phyloP scores from a whole-genome alignment of 2,797 vertebrate genomes.

The Sebastes oblongus region DNA sequence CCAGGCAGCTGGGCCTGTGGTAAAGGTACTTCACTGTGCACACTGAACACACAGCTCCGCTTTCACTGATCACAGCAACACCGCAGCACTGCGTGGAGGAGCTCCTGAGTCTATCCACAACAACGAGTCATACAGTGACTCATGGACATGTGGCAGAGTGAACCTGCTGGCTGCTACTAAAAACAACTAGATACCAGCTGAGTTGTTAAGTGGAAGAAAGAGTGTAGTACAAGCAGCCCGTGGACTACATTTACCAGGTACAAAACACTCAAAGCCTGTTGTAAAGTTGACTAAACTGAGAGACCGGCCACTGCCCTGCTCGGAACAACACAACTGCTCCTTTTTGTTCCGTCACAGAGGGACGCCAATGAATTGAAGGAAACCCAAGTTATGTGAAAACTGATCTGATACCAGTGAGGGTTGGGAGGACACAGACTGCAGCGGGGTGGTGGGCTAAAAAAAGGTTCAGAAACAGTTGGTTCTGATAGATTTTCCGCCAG shows the following conservation, averaged over 20 bases:
- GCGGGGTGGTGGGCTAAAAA: slow-evolving; percentile 24
- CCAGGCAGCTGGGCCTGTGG: not conserved
- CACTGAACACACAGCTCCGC: not conserved
- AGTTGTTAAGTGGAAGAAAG: slow-evolving; percentile 16
- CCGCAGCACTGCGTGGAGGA: not conserved
- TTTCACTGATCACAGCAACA: not conserved
- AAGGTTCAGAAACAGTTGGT: slow-evolving; percentile 62
- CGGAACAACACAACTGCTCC: not conserved
- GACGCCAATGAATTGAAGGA: slow-evolving; percentile 21
- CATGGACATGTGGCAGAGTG: slow-evolving; percentile 53
- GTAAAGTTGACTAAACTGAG: not conserved
- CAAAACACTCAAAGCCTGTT: not conserved
- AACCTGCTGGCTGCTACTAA: slow-evolving; percentile 56
- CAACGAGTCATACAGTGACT: slow-evolving; percentile 47
- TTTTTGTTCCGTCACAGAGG: slow-evolving; percentile 14
- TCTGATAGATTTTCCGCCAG: slow-evolving; percentile 59
- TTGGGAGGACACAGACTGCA: slow-evolving; percentile 18
- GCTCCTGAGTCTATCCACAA: slow-evolving; percentile 18
- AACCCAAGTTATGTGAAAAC: slow-evolving; percentile 45
- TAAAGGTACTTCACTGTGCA: not conserved
- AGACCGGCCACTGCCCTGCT: not conserved
- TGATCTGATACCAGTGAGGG: slow-evolving; percentile 39
- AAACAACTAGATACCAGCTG: slow-evolving; percentile 31
- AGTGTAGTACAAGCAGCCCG: not conserved
- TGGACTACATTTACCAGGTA: slow-evolving; percentile 1